These are phyloP conservation scores for Triplophysa yarkandensis DNA, from an alignment of 2,797 vertebrate genomes.

Conservation along the genomic window DNA sequence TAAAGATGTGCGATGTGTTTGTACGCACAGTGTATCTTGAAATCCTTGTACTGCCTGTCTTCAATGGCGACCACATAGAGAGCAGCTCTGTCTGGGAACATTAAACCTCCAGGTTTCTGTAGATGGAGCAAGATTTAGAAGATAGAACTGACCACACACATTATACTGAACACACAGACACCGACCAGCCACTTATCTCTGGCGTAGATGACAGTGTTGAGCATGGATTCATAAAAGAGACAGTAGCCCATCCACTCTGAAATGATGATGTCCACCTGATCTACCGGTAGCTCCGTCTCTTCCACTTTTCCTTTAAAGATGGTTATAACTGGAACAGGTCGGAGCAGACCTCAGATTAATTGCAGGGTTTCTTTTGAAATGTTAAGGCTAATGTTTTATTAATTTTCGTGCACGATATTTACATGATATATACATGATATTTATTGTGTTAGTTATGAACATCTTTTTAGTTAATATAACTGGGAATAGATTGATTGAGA, in stretches of 20 bases:
- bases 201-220: slow-evolving; percentile 97
- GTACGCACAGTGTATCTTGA: slow-evolving; percentile 98
- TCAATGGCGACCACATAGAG: slow-evolving; percentile 97
- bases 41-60: slow-evolving; percentile 98
- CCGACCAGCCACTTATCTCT: slow-evolving; percentile 98
- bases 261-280: slow-evolving; percentile 96
- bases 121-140: slow-evolving; percentile 59
- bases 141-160: slow-evolving; percentile 20
- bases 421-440: no score
- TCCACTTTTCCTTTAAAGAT: slow-evolving; percentile 98
- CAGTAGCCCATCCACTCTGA: slow-evolving; percentile 99
- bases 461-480: no score
- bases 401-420: no score
- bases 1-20: slow-evolving; percentile 1
- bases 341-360: slow-evolving; percentile 3
- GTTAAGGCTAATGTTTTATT: slow-evolving; percentile 31
- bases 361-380: slow-evolving; percentile 15
- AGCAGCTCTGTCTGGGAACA: slow-evolving; percentile 98
- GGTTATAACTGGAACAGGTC: slow-evolving; percentile 89
- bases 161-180: slow-evolving; percentile 37
- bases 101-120: slow-evolving; percentile 97
- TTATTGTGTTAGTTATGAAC: no score
- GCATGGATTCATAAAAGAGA: slow-evolving; percentile 98
- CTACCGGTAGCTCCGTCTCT: slow-evolving; percentile 94
- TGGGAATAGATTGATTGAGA: no score